Evolutionary conservation across 2,888 invertebrate genomes (phyloP).

Genomic region (Drosophila falleni): DNA sequence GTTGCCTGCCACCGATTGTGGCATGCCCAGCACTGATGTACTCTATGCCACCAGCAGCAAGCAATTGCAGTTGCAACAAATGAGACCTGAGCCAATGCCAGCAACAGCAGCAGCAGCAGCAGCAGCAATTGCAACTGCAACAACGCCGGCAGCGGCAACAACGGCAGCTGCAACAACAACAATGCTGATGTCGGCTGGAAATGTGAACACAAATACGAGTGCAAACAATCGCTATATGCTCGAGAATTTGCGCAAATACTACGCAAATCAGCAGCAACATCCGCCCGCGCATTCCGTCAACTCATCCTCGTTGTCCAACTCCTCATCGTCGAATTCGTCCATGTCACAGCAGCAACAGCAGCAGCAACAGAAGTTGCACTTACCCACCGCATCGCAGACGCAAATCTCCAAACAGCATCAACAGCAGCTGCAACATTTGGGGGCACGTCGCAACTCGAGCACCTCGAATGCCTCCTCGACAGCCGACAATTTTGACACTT

Average conservation of each 20-base stretch:
- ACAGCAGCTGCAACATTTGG: slow-evolving; percentile 60
- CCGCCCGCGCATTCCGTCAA: slow-evolving; percentile 80
- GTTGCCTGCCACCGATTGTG: slow-evolving; percentile 11
- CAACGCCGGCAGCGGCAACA: slow-evolving; percentile 19
- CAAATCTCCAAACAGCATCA: slow-evolving; percentile 53
- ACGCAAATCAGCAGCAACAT: slow-evolving; percentile 80
- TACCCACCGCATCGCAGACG: slow-evolving; percentile 55
- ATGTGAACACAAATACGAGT: slow-evolving; percentile 45
- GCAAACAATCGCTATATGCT: slow-evolving; percentile 80
- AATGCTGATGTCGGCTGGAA: slow-evolving; percentile 53
- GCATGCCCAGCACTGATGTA: slow-evolving; percentile 50
- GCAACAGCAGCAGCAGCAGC: slow-evolving; percentile 40
- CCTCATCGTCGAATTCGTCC: slow-evolving; percentile 83
- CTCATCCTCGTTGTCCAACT: slow-evolving; percentile 82
- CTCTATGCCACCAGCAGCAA: slow-evolving; percentile 68
- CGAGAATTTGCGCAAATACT: slow-evolving; percentile 84
- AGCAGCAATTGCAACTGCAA: slow-evolving; percentile 38
- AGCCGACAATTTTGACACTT: slow-evolving; percentile 83
- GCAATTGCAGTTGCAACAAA: slow-evolving; percentile 40
- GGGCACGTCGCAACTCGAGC: slow-evolving; percentile 79
- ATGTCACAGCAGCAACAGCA: slow-evolving; percentile 81
- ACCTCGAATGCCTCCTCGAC: slow-evolving; percentile 82
- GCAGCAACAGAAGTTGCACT: slow-evolving; percentile 67
- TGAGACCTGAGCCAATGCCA: slow-evolving; percentile 44
- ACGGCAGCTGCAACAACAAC: slow-evolving; percentile 45